phyloP scores from a whole-genome alignment of 1,140 invertebrate species.

The Drosophila repleta region DNA sequence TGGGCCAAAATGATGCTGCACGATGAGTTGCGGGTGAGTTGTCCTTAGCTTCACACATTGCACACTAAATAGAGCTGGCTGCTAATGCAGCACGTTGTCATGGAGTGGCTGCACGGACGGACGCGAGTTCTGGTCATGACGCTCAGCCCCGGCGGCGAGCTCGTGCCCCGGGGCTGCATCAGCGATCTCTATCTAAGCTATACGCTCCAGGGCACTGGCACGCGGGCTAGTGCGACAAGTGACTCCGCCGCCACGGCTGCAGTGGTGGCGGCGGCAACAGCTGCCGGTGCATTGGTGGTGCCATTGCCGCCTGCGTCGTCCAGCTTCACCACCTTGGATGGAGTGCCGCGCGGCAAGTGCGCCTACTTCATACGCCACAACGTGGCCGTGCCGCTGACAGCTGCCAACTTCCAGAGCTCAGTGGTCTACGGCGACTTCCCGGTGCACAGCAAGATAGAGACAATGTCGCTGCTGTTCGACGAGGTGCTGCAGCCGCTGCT shows the following conservation, averaged over 20 bases:
- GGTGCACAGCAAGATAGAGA: slow-evolving; percentile 85
- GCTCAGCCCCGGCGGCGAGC: slow-evolving; percentile 84
- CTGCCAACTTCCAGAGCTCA: slow-evolving; percentile 86
- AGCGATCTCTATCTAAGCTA: slow-evolving; percentile 71
- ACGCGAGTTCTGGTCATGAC: slow-evolving; percentile 86
- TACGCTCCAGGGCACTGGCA: slow-evolving; percentile 50
- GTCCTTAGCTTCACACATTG: background rate
- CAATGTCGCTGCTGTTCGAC: slow-evolving; percentile 89
- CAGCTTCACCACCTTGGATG: slow-evolving; percentile 76
- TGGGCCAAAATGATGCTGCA: slow-evolving; percentile 90
- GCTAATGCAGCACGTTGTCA: slow-evolving; percentile 83
- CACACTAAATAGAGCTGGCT: background rate
- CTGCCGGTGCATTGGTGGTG: slow-evolving; percentile 59
- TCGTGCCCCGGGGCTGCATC: slow-evolving; percentile 77
- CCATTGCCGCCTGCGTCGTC: slow-evolving; percentile 70
- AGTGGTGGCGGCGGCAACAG: slow-evolving; percentile 55
- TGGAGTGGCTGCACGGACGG: slow-evolving; percentile 85
- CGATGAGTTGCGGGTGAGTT: slow-evolving; percentile 84
- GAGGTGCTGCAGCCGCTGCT: slow-evolving; percentile 90
- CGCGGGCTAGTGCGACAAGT: slow-evolving; percentile 83
- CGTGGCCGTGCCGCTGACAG: slow-evolving; percentile 84
- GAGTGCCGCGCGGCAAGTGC: slow-evolving; percentile 86
- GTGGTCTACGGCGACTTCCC: slow-evolving; percentile 91
- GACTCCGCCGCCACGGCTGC: slow-evolving; percentile 50
- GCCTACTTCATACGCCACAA: slow-evolving; percentile 88